These are phyloP conservation scores for Maconellicoccus hirsutus DNA, from an alignment of 1,140 invertebrate species.

Conservation along the genomic window DNA sequence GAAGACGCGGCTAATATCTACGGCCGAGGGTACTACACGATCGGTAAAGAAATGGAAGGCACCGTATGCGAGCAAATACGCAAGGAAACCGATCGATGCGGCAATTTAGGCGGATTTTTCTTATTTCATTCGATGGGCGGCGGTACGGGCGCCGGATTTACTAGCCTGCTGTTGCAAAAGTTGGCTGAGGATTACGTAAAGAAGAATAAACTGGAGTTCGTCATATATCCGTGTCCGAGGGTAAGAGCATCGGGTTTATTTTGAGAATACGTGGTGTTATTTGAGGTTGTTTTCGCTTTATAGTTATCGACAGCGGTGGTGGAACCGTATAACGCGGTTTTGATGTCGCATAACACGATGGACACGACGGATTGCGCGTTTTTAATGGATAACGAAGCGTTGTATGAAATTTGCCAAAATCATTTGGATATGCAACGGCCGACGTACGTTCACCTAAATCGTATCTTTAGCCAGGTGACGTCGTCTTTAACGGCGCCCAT, in stretches of 20 bases:
- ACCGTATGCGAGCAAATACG: background rate
- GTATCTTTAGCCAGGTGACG: constrained; percentile 43
- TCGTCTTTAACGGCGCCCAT: constrained; percentile 43
- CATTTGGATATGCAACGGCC: constrained; percentile 46
- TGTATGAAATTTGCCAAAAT: constrained; percentile 50
- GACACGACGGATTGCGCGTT: constrained; percentile 53
- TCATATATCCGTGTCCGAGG: constrained; percentile 23
- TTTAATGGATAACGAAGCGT: constrained; percentile 53
- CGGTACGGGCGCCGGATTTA: constrained; percentile 70
- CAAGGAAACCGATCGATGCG: background rate
- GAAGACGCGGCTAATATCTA: constrained; percentile 85
- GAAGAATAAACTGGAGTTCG: constrained; percentile 39
- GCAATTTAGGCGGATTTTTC: constrained; percentile 42
- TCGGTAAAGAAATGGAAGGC: constrained; percentile 33
- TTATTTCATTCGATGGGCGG: constrained; percentile 72
- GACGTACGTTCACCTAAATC: constrained; percentile 47
- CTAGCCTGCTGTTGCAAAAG: constrained; percentile 63
- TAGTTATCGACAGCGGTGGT: constrained; percentile 36
- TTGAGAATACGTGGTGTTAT: too few relatives aligned
- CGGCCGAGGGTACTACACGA: constrained; percentile 55
- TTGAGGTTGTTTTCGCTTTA: background rate
- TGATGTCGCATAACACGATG: constrained; percentile 52
- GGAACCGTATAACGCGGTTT: constrained; percentile 53
- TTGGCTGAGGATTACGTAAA: constrained; percentile 61
- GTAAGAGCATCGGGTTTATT: constrained; percentile 26